A percentile compares a stretch with the other conserved stretches of the same genome.
These are phyloP conservation scores for Pterophyllum scalare DNA, from an alignment of 2,113 vertebrate genomes.

Conservation along the genomic window DNA sequence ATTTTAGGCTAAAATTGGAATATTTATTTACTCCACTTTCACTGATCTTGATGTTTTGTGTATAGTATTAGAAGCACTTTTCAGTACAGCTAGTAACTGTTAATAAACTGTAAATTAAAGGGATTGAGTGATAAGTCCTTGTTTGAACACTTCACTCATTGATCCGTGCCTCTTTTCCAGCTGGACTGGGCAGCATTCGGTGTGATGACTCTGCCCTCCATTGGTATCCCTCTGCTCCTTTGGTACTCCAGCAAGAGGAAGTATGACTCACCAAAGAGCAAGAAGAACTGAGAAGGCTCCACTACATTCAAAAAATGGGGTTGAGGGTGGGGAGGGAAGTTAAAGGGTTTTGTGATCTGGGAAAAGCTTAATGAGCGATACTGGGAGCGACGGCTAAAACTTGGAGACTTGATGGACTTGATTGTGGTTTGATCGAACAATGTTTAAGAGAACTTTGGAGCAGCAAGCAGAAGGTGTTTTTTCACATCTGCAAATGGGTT, in stretches of 20 bases:
- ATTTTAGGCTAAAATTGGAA: rapidly evolving
- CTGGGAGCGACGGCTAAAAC: slow-evolving; percentile 51
- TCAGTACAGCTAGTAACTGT: rapidly evolving
- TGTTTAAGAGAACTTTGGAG: not conserved
- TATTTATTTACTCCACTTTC: rapidly evolving
- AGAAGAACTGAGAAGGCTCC: slow-evolving; percentile 88
- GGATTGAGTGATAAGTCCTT: not conserved
- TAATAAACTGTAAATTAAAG: not conserved
- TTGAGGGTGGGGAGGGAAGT: not conserved
- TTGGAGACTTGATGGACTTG: slow-evolving; percentile 13
- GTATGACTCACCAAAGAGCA: slow-evolving; percentile 91
- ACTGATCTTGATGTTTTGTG: not conserved
- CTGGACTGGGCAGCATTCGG: slow-evolving; percentile 97
- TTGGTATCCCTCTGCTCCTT: slow-evolving; percentile 94
- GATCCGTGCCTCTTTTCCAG: slow-evolving; percentile 57
- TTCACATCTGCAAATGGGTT: slow-evolving; percentile 10
- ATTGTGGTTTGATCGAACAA: not conserved
- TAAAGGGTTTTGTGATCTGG: not conserved
- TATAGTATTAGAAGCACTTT: not conserved
- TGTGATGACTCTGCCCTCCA: slow-evolving; percentile 97
- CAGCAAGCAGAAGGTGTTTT: not conserved
- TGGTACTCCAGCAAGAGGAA: slow-evolving; percentile 99
- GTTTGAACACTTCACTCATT: not conserved
- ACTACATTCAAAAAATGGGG: too few species aligned
- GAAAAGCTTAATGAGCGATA: slow-evolving; percentile 71